These are phyloP conservation scores for Arrhopalites spinosus DNA, from an alignment of 2,888 invertebrate species.

Conservation along the genomic window DNA sequence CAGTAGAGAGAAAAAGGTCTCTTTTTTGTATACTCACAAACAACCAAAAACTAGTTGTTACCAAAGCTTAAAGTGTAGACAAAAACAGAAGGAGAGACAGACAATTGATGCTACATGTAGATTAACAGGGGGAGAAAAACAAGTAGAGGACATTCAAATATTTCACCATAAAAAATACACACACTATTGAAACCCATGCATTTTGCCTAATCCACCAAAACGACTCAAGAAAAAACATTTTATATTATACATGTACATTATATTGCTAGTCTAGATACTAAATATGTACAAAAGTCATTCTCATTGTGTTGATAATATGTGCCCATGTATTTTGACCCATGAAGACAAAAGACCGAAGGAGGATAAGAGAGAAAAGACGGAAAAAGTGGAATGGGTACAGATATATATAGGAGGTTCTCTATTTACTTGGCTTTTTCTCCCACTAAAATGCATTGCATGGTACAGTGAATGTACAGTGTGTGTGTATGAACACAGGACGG, in stretches of 20 bases:
- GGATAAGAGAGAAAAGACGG: background rate
- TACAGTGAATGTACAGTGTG: too few species aligned
- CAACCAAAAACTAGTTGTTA: too few species aligned
- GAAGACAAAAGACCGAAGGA: background rate
- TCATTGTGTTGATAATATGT: too few species aligned
- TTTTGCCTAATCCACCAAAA: background rate
- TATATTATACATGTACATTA: background rate
- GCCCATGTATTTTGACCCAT: background rate
- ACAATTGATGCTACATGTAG: slow-evolving; percentile 51
- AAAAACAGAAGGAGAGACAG: slow-evolving; percentile 40
- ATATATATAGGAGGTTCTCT: too few species aligned
- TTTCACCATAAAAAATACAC: slow-evolving; percentile 38
- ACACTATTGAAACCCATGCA: background rate
- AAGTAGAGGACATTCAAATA: slow-evolving; percentile 48
- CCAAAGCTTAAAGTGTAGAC: too few species aligned
- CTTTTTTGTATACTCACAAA: too few species aligned
- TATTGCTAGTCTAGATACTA: too few species aligned
- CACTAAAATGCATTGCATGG: too few species aligned
- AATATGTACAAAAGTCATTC: too few species aligned
- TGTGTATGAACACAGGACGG: too few species aligned
- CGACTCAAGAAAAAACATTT: background rate
- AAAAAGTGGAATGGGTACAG: background rate
- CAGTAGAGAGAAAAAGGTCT: background rate
- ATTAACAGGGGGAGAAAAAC: slow-evolving; percentile 51
- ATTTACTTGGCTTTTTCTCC: too few species aligned